phyloP scores from a whole-genome alignment of 2,797 vertebrate genomes.

The Halcyon badia region DNA sequence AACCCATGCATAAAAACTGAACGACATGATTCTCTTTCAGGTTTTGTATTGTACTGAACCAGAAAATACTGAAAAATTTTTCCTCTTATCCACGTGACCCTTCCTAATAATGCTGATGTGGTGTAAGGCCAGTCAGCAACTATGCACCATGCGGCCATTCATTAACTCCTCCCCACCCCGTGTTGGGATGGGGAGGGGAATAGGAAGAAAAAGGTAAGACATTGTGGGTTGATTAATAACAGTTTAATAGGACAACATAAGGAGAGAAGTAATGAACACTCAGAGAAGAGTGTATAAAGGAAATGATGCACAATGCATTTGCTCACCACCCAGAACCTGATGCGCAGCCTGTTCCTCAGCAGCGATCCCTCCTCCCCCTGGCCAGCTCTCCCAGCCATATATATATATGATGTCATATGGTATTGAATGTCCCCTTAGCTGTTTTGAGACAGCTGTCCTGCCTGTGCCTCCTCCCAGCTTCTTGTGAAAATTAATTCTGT shows the following conservation, averaged over 20 bases:
- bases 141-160: not conserved
- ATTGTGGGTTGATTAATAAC: not conserved
- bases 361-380: not conserved
- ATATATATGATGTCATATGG: not conserved
- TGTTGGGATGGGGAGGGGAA: not conserved
- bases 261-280: not conserved
- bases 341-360: not conserved
- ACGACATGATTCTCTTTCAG: not conserved
- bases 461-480: not conserved
- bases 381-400: not conserved
- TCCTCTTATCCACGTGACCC: not conserved
- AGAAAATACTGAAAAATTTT: not conserved
- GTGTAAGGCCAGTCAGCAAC: not conserved
- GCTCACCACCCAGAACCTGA: not conserved
- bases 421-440: not conserved
- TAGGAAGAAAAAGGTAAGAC: not conserved
- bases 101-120: not conserved
- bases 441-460: not conserved
- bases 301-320: not conserved
- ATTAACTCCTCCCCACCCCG: not conserved
- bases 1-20: not conserved
- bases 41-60: not conserved
- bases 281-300: not conserved
- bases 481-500: not conserved
- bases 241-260: not conserved